Evolutionary conservation across 2,888 invertebrate species (phyloP).

Genomic region (Eupithecia subumbrata): DNA sequence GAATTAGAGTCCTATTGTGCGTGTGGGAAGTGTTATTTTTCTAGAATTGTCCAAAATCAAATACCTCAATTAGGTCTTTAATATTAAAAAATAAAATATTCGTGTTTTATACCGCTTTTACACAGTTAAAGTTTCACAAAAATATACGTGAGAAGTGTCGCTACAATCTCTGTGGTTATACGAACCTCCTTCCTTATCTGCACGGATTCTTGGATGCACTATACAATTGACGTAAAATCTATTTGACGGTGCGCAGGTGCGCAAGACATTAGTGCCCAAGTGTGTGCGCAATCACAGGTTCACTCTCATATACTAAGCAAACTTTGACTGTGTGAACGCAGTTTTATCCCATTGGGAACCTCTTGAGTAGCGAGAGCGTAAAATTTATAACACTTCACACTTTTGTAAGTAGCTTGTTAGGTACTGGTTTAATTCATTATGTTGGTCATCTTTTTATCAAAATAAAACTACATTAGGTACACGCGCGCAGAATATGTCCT

Average conservation of each 20-base stretch:
- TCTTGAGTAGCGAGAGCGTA: neutral
- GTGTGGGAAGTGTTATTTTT: slow-evolving; percentile 24
- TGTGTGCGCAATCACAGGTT: too few species aligned
- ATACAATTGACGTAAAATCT: neutral
- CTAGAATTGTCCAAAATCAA: slow-evolving; percentile 24
- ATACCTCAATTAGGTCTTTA: slow-evolving; percentile 25
- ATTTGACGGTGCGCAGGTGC: neutral
- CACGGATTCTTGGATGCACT: neutral
- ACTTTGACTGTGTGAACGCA: neutral
- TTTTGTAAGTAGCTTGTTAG: slow-evolving; percentile 9
- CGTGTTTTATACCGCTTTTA: neutral
- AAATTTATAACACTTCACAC: slow-evolving; percentile 10
- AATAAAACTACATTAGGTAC: neutral
- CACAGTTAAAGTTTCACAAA: neutral
- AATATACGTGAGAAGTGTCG: neutral
- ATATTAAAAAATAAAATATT: neutral
- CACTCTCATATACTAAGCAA: neutral
- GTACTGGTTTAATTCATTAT: neutral
- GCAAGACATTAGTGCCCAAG: too few species aligned
- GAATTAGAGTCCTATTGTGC: slow-evolving; percentile 16
- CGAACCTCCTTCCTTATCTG: neutral
- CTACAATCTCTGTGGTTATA: neutral
- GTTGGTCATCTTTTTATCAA: neutral
- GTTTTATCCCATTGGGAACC: neutral
- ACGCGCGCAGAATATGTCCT: neutral